Conservation (phyloP, 1,140 invertebrate species). For the Neodiprion pinetum region DNA sequence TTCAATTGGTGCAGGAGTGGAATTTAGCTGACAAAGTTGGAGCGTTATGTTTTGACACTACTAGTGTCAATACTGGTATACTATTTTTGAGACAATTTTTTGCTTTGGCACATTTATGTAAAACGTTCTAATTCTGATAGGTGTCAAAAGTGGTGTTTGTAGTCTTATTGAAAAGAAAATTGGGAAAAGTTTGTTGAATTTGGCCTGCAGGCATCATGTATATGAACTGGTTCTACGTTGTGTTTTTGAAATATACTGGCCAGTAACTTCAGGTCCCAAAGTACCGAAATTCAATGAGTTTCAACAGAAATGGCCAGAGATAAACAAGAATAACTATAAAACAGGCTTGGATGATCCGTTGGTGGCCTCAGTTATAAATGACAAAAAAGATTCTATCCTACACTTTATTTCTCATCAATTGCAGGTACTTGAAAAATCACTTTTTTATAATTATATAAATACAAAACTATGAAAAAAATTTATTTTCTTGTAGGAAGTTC, state of each 20-base stretch:
- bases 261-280: no score
- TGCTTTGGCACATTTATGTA: conserved; percentile 12
- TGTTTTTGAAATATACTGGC: conserved; percentile 33
- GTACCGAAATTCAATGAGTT: no score
- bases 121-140: conserved; percentile 15
- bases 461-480: no score
- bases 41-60: conserved; percentile 20
- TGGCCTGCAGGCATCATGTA: conserved; percentile 44
- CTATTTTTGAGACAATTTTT: conserved; percentile 12
- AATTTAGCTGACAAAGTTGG: conserved; percentile 12
- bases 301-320: no score
- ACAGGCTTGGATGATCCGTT: no score
- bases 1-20: conserved; percentile 20
- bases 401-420: no score
- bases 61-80: conserved; percentile 21
- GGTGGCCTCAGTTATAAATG: no score
- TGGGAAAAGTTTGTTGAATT: conserved; percentile 25
- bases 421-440: no score
- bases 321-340: no score
- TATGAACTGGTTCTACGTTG: conserved; percentile 39
- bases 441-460: no score
- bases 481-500: no score
- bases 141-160: conserved; percentile 29
- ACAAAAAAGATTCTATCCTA: no score
- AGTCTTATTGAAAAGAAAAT: conserved; percentile 26